Evolutionary conservation across 2,888 invertebrate genomes (phyloP), one percentile per base, ranked within the genome.

Genomic region (Lacanobia oleracea): DNA sequence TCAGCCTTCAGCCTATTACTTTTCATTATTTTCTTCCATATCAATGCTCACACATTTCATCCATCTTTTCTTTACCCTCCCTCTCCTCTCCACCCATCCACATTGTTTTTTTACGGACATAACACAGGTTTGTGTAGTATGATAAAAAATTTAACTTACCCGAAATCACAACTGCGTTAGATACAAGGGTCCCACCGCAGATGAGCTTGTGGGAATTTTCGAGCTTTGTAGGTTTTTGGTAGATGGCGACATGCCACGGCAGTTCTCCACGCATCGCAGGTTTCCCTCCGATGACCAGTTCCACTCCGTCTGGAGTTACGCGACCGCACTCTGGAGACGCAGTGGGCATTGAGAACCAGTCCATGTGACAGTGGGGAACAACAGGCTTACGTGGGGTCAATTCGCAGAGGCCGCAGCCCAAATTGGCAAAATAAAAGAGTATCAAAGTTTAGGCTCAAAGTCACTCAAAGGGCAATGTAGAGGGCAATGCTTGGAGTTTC

Each of bases 241-340:
- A 97, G 7, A 97, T 90, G 0, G 95, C 96, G 0, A 95, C 94
- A 81, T 97, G 96, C 97, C 97, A 97, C 0, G 97, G 97, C 43
- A 96, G 87, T 74, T 93, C 91, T 1, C 93, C 94, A 1, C 88
- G 86, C 54, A 91, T 82, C 0, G 91, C 91, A 0, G 85, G 77
- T 79, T 87, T 87, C 0, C 96, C 87, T 0, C 94, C 96, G 7
- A 93, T 89, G n/a, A 96, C 86, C 63, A 96, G 85, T 16, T 92
- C 88, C 1, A 86, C 83, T 0, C 90, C 93, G 0, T 79, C 75
- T 0, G 93, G 81, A 0, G 83, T 86, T 7, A 87, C 68, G 6
- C 61, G 79, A 0, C 87, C 87, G 51, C 87, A 87, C 33, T 87
- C 87, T 87, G 77, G 14, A 33, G 10, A 70, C 9, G 48, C 14